These are phyloP conservation scores for Tetanocera ferruginea DNA, from an alignment of 2,888 invertebrate genomes.

Conservation along the genomic window DNA sequence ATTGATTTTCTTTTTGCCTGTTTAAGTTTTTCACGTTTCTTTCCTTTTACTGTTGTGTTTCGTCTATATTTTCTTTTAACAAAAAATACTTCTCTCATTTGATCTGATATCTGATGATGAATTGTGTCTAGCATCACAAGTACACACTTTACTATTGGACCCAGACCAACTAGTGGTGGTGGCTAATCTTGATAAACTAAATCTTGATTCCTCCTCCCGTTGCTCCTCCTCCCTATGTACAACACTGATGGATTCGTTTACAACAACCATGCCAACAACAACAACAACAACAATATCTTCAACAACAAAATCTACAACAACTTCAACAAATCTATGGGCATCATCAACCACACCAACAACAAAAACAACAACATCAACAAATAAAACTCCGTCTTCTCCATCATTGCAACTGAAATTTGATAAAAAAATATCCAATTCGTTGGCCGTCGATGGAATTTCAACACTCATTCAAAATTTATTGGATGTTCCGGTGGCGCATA, in stretches of 20 bases:
- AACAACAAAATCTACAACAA: slow-evolving; percentile 47
- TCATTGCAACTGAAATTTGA: background rate
- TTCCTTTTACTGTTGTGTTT: slow-evolving; percentile 55
- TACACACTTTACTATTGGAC: slow-evolving; percentile 73
- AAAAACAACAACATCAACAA: background rate
- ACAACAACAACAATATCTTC: slow-evolving; percentile 47
- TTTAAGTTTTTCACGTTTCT: slow-evolving; percentile 46
- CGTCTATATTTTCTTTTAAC: slow-evolving; percentile 55
- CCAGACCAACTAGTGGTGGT: slow-evolving; percentile 72
- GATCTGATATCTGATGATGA: slow-evolving; percentile 63
- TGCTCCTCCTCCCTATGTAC: slow-evolving; percentile 60
- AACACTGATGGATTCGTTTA: slow-evolving; percentile 52
- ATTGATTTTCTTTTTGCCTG: background rate
- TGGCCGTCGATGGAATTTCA: slow-evolving; percentile 20
- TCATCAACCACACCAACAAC: slow-evolving; percentile 43
- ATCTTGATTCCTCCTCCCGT: slow-evolving; percentile 70
- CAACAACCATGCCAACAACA: slow-evolving; percentile 49
- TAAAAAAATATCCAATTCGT: background rate
- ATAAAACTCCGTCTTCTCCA: slow-evolving; percentile 40
- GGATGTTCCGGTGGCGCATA: slow-evolving; percentile 6
- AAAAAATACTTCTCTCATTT: slow-evolving; percentile 43
- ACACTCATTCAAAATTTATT: background rate
- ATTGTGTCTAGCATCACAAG: slow-evolving; percentile 70
- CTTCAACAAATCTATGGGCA: slow-evolving; percentile 40
- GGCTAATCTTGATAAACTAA: slow-evolving; percentile 71